These are phyloP conservation scores for Vicugna pacos DNA, from an alignment of 2,113 vertebrate genomes.

Conservation along the genomic window DNA sequence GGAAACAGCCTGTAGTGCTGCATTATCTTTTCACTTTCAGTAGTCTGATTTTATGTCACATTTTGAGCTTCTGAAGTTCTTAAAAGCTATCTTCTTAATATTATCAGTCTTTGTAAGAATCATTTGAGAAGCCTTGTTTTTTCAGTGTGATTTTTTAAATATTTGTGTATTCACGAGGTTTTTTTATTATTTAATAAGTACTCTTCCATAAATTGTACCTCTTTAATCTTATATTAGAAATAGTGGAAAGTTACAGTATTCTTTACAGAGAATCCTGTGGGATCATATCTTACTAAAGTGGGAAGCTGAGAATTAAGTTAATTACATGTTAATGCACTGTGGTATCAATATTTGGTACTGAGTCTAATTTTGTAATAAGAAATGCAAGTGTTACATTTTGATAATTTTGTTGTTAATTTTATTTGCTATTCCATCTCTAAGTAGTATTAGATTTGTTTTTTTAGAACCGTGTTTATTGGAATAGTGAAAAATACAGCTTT, in stretches of 20 bases:
- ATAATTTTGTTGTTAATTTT: not conserved
- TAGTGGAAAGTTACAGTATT: not conserved
- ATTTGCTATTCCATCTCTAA: not conserved
- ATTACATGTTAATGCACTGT: not conserved
- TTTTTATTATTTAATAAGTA: not conserved
- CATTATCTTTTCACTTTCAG: slow-evolving; percentile 25
- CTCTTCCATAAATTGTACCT: not conserved
- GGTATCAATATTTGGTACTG: not conserved
- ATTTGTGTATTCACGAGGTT: not conserved
- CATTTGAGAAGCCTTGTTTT: slow-evolving; percentile 8
- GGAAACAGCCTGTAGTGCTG: not conserved
- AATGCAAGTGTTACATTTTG: not conserved
- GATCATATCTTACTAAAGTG: slow-evolving; percentile 4
- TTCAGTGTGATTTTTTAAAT: slow-evolving; percentile 19
- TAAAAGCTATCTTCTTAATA: slow-evolving; percentile 27
- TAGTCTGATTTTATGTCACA: not conserved
- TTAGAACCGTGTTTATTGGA: slow-evolving; percentile 6
- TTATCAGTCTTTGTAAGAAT: not conserved
- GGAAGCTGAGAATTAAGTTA: slow-evolving; percentile 29
- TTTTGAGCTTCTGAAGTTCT: slow-evolving; percentile 33
- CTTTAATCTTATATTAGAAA: slow-evolving; percentile 14
- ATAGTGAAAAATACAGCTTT: slow-evolving; percentile 44
- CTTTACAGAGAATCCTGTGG: slow-evolving; percentile 27
- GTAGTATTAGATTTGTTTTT: slow-evolving; percentile 14
- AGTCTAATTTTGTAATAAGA: slow-evolving; percentile 23